Percentiles rank a stretch among this genome's conserved stretches.
These are phyloP conservation scores for Sinosuthora webbiana DNA, from an alignment of 2,113 vertebrate species.

Conservation along the genomic window DNA sequence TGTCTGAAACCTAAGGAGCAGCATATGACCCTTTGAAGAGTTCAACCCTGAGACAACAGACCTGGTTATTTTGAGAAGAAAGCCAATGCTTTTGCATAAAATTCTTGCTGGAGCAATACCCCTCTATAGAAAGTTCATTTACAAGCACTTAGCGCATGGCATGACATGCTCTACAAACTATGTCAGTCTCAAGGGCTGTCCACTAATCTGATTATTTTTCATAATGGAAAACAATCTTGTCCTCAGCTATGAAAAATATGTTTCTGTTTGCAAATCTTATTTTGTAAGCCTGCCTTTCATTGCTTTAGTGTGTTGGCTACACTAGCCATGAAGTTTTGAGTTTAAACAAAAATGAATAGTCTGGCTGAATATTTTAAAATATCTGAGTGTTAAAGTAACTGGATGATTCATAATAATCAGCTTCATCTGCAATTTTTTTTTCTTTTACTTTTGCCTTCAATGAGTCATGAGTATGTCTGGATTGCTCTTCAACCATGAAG, in stretches of 20 bases:
- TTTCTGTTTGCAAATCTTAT: not conserved
- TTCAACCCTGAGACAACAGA: not conserved
- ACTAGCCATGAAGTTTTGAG: not conserved
- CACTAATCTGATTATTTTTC: not conserved
- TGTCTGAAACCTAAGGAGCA: not conserved
- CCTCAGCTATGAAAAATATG: not conserved
- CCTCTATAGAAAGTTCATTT: not conserved
- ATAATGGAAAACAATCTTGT: not conserved
- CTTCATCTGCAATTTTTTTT: not conserved
- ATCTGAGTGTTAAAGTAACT: not conserved
- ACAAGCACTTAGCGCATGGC: not conserved
- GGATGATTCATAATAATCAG: conserved; percentile 26
- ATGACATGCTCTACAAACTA: not conserved
- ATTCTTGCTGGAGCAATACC: not conserved
- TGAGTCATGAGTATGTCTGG: conserved; percentile 13
- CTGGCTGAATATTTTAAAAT: conserved; percentile 1
- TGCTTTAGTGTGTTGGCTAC: not conserved
- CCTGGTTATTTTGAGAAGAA: not conserved
- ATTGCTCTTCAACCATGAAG: not conserved
- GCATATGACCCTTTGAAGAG: not conserved
- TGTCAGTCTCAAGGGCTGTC: not conserved
- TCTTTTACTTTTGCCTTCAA: not conserved
- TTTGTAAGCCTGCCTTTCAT: not conserved
- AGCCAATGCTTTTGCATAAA: not conserved
- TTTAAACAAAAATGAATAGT: not conserved